These are phyloP conservation scores for Solen grandis DNA, from an alignment of 1,140 invertebrate genomes.

Conservation along the genomic window DNA sequence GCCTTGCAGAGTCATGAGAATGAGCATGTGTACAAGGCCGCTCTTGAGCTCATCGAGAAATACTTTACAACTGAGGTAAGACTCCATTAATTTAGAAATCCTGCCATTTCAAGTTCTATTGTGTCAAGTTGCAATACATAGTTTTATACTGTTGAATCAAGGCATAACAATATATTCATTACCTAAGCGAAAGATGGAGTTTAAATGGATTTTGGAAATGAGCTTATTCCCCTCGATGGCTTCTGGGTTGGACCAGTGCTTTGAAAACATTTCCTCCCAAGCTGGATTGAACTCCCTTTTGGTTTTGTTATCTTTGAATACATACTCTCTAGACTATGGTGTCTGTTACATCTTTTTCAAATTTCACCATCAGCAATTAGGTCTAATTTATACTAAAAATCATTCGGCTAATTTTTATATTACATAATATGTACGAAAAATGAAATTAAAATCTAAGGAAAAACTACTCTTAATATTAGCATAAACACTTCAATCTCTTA, in stretches of 20 bases:
- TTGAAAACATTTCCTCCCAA: not conserved
- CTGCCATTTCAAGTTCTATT: too few relatives aligned
- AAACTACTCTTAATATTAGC: too few relatives aligned
- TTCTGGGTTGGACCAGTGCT: not conserved
- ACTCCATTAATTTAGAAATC: not conserved
- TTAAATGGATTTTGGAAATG: too few relatives aligned
- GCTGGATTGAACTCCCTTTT: too few relatives aligned
- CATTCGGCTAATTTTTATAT: not conserved
- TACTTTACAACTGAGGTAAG: slow-evolving; percentile 86
- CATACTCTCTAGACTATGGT: too few relatives aligned
- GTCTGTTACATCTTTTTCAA: too few relatives aligned
- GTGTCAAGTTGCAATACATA: not conserved
- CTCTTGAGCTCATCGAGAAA: slow-evolving; percentile 97
- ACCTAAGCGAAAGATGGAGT: not conserved
- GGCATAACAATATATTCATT: not conserved
- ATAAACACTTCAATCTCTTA: slow-evolving; percentile 62
- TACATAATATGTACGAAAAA: not conserved
- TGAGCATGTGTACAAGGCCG: slow-evolving; percentile 97
- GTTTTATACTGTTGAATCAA: not conserved
- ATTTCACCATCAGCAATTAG: not conserved
- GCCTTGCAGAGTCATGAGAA: slow-evolving; percentile 98
- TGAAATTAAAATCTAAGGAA: slow-evolving; percentile 8
- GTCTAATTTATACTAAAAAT: not conserved
- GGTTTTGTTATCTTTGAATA: too few relatives aligned
- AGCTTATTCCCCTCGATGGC: not conserved